Conservation (phyloP, 2,888 invertebrate genomes). For the Zhengitettix transpicula region DNA sequence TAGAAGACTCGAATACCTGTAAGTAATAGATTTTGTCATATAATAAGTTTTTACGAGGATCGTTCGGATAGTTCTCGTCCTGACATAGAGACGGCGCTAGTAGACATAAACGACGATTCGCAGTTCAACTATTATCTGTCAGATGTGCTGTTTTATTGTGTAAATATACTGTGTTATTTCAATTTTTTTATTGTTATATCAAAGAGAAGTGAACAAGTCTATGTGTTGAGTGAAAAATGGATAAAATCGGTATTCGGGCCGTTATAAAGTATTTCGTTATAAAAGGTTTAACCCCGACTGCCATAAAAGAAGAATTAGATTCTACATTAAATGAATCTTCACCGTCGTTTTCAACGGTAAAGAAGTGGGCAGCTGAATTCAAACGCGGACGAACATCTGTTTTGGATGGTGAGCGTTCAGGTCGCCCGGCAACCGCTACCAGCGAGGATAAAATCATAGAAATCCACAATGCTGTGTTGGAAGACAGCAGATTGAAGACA, state of each 20-base stretch:
- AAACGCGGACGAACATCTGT: neutral
- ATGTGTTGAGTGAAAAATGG: neutral
- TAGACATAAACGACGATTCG: too few relatives aligned
- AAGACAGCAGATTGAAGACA: neutral
- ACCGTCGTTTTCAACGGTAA: neutral
- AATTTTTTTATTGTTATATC: too few relatives aligned
- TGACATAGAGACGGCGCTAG: too few relatives aligned
- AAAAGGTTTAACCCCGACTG: neutral
- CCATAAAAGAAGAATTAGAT: neutral
- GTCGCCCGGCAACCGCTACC: neutral
- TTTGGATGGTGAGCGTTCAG: neutral
- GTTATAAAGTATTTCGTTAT: neutral
- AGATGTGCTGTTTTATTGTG: too few relatives aligned
- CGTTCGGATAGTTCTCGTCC: too few relatives aligned
- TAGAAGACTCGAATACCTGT: constrained; percentile 88
- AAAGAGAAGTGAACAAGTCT: neutral
- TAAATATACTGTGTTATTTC: too few relatives aligned
- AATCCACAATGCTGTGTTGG: neutral
- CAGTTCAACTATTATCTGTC: too few relatives aligned
- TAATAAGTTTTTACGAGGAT: too few relatives aligned
- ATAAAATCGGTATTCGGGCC: neutral
- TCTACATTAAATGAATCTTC: neutral
- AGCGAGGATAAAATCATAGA: neutral
- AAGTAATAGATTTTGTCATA: too few relatives aligned
- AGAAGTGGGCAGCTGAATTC: neutral